phyloP scores from a whole-genome alignment of 2,888 invertebrate genomes.

The Hesperia comma region DNA sequence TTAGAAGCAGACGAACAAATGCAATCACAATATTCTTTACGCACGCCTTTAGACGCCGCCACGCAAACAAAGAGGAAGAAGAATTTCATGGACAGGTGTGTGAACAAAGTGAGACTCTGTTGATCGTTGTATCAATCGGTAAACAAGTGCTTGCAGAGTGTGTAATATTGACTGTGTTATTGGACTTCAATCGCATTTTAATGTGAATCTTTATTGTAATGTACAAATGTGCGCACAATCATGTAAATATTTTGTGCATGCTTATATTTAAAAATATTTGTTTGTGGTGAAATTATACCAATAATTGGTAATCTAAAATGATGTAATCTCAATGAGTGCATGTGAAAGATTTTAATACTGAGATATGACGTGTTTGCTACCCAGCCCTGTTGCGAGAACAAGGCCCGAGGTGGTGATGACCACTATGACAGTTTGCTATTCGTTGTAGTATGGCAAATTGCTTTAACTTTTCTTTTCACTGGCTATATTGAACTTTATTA shows the following conservation, averaged over 20 bases:
- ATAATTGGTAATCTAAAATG: slow-evolving; percentile 66
- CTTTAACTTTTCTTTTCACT: slow-evolving; percentile 61
- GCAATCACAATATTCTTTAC: slow-evolving; percentile 83
- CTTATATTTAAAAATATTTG: slow-evolving; percentile 60
- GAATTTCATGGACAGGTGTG: slow-evolving; percentile 93
- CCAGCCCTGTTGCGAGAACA: slow-evolving; percentile 76
- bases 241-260: slow-evolving; percentile 79
- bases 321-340: slow-evolving; percentile 81
- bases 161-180: slow-evolving; percentile 72
- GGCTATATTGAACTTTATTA: slow-evolving; percentile 56
- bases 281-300: slow-evolving; percentile 57
- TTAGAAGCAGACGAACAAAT: slow-evolving; percentile 81
- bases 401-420: slow-evolving; percentile 66
- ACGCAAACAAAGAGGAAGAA: slow-evolving; percentile 87
- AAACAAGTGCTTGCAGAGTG: slow-evolving; percentile 67
- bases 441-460: slow-evolving; percentile 78
- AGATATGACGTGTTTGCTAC: slow-evolving; percentile 63
- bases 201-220: slow-evolving; percentile 77
- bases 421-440: slow-evolving; percentile 70
- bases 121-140: slow-evolving; percentile 72
- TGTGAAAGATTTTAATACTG: slow-evolving; percentile 61
- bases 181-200: slow-evolving; percentile 71
- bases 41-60: slow-evolving; percentile 82
- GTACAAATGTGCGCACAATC: slow-evolving; percentile 80
- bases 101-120: slow-evolving; percentile 91